These are phyloP conservation scores for Phalacrocorax aristotelis DNA, from an alignment of 2,113 vertebrate genomes.

Conservation along the genomic window DNA sequence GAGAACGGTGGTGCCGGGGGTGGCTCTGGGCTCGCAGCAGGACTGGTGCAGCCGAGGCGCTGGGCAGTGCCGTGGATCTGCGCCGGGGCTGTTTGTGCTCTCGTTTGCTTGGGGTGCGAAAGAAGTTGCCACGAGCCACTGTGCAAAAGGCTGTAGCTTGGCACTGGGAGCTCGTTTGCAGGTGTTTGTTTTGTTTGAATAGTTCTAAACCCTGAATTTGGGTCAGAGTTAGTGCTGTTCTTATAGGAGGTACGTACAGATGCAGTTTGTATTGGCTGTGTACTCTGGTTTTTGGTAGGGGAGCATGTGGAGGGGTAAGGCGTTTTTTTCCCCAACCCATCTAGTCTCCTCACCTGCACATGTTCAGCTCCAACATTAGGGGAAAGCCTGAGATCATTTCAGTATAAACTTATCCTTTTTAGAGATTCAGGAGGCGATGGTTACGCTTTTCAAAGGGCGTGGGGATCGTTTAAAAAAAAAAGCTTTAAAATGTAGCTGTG, in stretches of 20 bases:
- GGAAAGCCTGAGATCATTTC: background rate
- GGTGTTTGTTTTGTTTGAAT: too few relatives aligned
- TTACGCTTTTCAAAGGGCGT: too few relatives aligned
- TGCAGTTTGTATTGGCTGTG: background rate
- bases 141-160: too few relatives aligned
- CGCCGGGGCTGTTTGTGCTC: background rate
- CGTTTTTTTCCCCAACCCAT: accelerated
- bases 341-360: too few relatives aligned
- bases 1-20: background rate
- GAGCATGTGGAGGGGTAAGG: background rate
- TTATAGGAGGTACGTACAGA: accelerated
- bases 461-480: too few relatives aligned
- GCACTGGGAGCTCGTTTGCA: background rate
- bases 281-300: background rate
- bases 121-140: background rate
- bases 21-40: background rate
- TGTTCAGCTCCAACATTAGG: background rate
- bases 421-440: background rate
- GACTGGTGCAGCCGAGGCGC: background rate
- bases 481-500: background rate
- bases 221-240: background rate
- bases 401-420: too few relatives aligned
- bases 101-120: background rate
- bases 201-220: background rate
- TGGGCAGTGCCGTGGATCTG: background rate